These are phyloP conservation scores for Eriosoma lanigerum DNA, from an alignment of 1,140 invertebrate species.

Conservation along the genomic window DNA sequence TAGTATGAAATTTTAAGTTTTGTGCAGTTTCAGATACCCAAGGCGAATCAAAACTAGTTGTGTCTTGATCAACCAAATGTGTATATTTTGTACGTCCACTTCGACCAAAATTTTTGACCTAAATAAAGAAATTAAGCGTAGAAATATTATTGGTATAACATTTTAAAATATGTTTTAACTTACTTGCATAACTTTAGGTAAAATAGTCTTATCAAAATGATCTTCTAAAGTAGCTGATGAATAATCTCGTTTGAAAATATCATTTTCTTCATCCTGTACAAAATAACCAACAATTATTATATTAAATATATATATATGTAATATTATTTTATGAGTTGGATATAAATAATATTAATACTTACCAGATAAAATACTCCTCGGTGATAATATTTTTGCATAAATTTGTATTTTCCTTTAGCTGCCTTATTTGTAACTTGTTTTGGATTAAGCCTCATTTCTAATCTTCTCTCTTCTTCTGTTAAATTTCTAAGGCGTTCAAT, in stretches of 20 bases:
- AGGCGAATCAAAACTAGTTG: conserved; percentile 95
- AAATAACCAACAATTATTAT: conserved; percentile 50
- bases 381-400: conserved; percentile 99
- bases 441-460: conserved; percentile 89
- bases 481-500: conserved; percentile 89
- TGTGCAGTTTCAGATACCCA: conserved; percentile 90
- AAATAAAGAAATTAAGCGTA: conserved; percentile 51
- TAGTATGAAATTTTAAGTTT: conserved; percentile 87
- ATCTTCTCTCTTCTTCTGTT: conserved; percentile 93
- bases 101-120: conserved; percentile 98
- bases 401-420: conserved; percentile 98
- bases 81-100: conserved; percentile 99
- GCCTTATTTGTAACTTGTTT: conserved; percentile 93
- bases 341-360: conserved; percentile 48
- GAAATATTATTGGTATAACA: too few relatives aligned
- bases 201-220: conserved; percentile 97
- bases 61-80: conserved; percentile 98
- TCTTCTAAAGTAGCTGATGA: conserved; percentile 96
- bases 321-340: too few relatives aligned
- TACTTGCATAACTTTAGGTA: conserved; percentile 99
- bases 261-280: conserved; percentile 82
- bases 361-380: conserved; percentile 95
- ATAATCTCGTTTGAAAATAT: conserved; percentile 92
- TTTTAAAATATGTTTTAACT: conserved; percentile 11
- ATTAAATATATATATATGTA: background rate